Evolutionary conservation across 1,140 invertebrate genomes (phyloP).

Genomic region (Probaryconus sp.): DNA sequence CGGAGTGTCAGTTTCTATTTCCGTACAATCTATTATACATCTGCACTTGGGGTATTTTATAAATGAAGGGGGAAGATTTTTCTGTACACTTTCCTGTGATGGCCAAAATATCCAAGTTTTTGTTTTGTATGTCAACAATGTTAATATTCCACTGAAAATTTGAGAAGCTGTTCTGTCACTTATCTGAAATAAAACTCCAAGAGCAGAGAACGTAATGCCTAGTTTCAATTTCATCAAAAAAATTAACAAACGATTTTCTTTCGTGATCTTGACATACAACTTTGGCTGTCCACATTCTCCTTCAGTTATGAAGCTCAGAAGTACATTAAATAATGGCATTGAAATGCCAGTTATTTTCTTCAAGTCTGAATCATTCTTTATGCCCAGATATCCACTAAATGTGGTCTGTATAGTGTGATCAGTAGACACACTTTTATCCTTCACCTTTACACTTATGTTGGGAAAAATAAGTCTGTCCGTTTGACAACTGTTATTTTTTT

Average conservation of each 20-base stretch:
- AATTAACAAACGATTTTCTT: constrained; percentile 16
- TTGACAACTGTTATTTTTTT: too few relatives aligned
- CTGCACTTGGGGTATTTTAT: constrained; percentile 11
- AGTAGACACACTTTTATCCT: too few relatives aligned
- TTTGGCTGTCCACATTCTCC: constrained; percentile 15
- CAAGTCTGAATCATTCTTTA: too few relatives aligned
- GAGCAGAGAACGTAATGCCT: constrained; percentile 9
- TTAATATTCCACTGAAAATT: constrained; percentile 7
- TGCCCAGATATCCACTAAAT: too few relatives aligned
- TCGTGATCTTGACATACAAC: not conserved
- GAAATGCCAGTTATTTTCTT: not conserved
- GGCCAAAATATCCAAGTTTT: constrained; percentile 17
- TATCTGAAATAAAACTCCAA: constrained; percentile 14
- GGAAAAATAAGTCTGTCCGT: too few relatives aligned
- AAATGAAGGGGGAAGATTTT: constrained; percentile 19
- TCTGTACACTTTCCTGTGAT: constrained; percentile 11
- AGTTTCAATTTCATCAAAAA: constrained; percentile 23
- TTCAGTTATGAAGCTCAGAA: not conserved
- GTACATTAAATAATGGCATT: not conserved
- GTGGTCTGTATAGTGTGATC: too few relatives aligned
- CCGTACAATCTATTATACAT: constrained; percentile 26
- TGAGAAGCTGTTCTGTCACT: not conserved
- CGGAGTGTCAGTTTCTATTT: constrained; percentile 19
- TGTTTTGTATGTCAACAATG: not conserved
- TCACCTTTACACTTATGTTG: too few relatives aligned